These are phyloP conservation scores for Parotocinclus haroldoi DNA, from an alignment of 2,797 vertebrate genomes.

Conservation along the genomic window DNA sequence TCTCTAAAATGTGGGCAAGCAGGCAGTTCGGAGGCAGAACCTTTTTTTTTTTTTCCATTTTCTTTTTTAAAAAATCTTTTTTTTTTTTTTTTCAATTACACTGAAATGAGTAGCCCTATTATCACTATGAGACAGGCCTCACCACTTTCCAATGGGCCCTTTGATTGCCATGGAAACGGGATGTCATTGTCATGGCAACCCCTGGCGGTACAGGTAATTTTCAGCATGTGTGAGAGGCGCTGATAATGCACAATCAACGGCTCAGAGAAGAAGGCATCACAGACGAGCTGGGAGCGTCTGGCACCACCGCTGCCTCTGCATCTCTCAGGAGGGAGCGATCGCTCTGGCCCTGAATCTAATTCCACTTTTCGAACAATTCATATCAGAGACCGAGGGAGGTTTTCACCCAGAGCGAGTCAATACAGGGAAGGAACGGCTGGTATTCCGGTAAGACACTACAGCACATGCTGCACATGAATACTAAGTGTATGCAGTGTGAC, in stretches of 20 bases:
- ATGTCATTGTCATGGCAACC: conserved; percentile 78
- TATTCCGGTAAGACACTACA: no score
- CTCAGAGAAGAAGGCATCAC: conserved; percentile 68
- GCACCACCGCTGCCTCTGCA: conserved; percentile 31
- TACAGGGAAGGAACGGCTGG: conserved; percentile 27
- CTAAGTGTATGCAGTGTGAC: no score
- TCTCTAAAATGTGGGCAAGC: conserved; percentile 42
- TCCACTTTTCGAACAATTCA: conserved; percentile 38
- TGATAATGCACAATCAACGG: conserved; percentile 83
- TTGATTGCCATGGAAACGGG: conserved; percentile 82
- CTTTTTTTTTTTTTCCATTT: conserved; percentile 55
- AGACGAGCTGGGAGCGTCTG: conserved; percentile 57
- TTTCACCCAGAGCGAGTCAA: conserved; percentile 22
- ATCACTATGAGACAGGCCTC: conserved; percentile 75
- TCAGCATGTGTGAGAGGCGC: conserved; percentile 72
- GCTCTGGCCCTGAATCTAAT: conserved; percentile 38
- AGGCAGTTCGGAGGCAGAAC: conserved; percentile 54
- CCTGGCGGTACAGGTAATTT: conserved; percentile 75
- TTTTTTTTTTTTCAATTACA: conserved; percentile 89
- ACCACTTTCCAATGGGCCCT: conserved; percentile 68
- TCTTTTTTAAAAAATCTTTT: conserved; percentile 63
- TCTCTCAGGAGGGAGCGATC: conserved; percentile 39
- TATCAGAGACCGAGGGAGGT: conserved; percentile 13
- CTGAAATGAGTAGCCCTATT: conserved; percentile 77
- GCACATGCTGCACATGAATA: no score